Evolutionary conservation across 2,888 invertebrate genomes (phyloP).

Genomic region (Scaptomyza flava): DNA sequence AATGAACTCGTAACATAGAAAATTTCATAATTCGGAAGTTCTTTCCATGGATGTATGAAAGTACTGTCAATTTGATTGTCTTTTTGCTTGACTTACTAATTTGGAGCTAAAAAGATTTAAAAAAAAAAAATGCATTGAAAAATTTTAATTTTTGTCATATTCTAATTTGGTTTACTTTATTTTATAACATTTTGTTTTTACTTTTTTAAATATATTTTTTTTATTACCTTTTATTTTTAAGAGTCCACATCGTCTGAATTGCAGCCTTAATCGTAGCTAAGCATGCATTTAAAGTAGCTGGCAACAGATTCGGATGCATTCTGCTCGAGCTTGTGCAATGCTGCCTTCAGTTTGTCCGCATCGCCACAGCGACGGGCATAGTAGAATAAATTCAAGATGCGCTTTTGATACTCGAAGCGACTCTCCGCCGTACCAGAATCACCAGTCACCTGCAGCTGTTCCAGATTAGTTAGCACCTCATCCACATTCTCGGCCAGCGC

Average conservation of each 20-base stretch:
- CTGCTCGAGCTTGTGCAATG: slow-evolving; percentile 16
- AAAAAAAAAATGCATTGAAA: too few relatives aligned
- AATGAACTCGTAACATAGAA: too few relatives aligned
- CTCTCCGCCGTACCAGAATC: slow-evolving; percentile 27
- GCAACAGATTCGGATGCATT: slow-evolving; percentile 60
- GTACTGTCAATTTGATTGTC: too few relatives aligned
- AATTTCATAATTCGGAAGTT: too few relatives aligned
- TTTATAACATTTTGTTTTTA: background rate
- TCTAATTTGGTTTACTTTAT: background rate
- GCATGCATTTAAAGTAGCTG: slow-evolving; percentile 73
- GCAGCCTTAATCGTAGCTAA: slow-evolving; percentile 32
- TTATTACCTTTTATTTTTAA: background rate
- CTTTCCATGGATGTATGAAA: too few relatives aligned
- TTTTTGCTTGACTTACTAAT: too few relatives aligned
- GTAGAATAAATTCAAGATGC: slow-evolving; percentile 86
- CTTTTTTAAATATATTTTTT: background rate
- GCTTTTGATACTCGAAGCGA: slow-evolving; percentile 85
- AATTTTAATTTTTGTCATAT: too few relatives aligned
- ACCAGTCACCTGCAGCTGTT: slow-evolving; percentile 81
- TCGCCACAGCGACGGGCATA: slow-evolving; percentile 82
- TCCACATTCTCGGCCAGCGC: slow-evolving; percentile 84
- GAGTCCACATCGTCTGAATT: background rate
- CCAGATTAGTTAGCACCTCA: slow-evolving; percentile 84
- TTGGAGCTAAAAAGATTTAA: too few relatives aligned
- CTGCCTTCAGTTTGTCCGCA: background rate